phyloP scores from a whole-genome alignment of 2,888 invertebrate species.

The Phortica okadai region DNA sequence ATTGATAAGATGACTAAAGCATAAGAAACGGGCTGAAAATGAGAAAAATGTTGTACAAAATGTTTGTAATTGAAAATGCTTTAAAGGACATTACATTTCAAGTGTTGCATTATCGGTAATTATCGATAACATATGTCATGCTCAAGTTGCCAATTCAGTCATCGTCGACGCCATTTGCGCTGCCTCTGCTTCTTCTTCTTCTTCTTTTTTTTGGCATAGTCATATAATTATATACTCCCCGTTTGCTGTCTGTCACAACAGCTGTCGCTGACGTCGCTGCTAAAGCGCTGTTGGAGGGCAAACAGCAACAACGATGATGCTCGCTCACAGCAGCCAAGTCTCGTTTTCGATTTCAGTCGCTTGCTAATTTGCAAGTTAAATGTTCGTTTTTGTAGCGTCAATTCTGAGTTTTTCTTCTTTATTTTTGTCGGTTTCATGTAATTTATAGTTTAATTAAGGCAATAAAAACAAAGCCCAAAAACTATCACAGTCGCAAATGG shows the following conservation, averaged over 20 bases:
- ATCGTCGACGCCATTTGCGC: neutral
- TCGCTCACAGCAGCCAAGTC: constrained; percentile 6
- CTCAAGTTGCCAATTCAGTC: neutral
- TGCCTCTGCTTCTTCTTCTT: neutral
- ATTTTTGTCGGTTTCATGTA: neutral
- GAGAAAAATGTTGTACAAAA: too few relatives aligned
- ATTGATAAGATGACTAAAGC: too few relatives aligned
- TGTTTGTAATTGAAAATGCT: too few relatives aligned
- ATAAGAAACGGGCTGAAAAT: too few relatives aligned
- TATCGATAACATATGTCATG: too few relatives aligned
- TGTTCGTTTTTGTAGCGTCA: neutral
- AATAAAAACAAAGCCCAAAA: neutral
- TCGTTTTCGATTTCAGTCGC: constrained; percentile 19
- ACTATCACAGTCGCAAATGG: neutral
- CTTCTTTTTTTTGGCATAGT: neutral
- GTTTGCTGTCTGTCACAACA: constrained; percentile 15
- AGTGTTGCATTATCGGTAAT: too few relatives aligned
- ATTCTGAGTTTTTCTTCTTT: neutral
- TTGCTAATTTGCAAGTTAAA: constrained; percentile 32
- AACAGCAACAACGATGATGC: neutral
- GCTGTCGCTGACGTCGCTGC: neutral
- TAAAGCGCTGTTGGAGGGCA: constrained; percentile 24
- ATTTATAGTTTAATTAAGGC: neutral
- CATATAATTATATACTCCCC: constrained; percentile 10
- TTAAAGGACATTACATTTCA: too few relatives aligned